Percentiles rank a stretch among this genome's conserved stretches.
Evolutionary conservation across 2,797 vertebrate species (phyloP).

Genomic region (Allobates femoralis): DNA sequence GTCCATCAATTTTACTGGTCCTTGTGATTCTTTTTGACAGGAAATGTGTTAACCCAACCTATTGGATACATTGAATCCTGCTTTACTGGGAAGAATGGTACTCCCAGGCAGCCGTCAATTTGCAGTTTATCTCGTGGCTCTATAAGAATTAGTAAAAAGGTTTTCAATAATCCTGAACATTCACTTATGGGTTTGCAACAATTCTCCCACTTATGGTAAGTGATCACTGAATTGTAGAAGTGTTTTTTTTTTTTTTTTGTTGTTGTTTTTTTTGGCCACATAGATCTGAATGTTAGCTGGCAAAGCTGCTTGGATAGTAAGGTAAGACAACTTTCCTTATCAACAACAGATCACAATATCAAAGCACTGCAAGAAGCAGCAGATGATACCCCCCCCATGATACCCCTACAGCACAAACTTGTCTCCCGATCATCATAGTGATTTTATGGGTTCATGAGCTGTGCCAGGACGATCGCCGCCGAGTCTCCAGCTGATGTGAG

Average conservation of each 20-base stretch:
- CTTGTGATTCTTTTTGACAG: slow-evolving; percentile 68
- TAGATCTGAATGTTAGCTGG: background rate
- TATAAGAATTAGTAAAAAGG: slow-evolving; percentile 77
- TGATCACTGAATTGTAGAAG: background rate
- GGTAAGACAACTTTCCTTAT: too few relatives aligned
- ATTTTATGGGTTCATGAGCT: too few relatives aligned
- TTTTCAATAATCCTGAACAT: slow-evolving; percentile 89
- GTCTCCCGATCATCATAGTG: too few relatives aligned
- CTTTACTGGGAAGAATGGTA: slow-evolving; percentile 86
- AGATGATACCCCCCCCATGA: too few relatives aligned
- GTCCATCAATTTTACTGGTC: background rate
- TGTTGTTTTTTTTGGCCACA: too few relatives aligned
- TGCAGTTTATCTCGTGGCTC: slow-evolving; percentile 83
- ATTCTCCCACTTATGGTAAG: slow-evolving; percentile 90
- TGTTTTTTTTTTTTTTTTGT: too few relatives aligned
- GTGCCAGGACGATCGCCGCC: too few relatives aligned
- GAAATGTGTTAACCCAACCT: slow-evolving; percentile 82
- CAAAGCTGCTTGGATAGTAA: background rate
- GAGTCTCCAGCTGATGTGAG: too few relatives aligned
- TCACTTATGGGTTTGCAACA: slow-evolving; percentile 85
- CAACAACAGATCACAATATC: too few relatives aligned
- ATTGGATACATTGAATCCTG: slow-evolving; percentile 88
- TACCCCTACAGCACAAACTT: too few relatives aligned
- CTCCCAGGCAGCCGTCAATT: slow-evolving; percentile 86
- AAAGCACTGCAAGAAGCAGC: too few relatives aligned